Base-by-base conservation (phyloP, 2,888 invertebrate genomes). In the Exocentrus adspersus region DNA sequence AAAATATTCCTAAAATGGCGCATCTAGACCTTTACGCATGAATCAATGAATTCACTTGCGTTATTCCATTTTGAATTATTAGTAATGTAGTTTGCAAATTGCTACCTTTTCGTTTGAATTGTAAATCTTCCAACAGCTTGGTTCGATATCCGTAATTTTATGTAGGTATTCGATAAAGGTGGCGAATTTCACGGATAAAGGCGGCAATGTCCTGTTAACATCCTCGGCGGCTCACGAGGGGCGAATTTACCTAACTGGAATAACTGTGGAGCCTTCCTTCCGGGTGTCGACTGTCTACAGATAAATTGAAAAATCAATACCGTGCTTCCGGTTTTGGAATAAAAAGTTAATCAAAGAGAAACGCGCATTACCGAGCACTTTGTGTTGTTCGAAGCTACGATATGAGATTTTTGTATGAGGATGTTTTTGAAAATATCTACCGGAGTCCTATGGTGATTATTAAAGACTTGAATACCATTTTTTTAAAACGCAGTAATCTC, bases 281-380 rank as follows among this genome's bases (percentile, higher is more conserved):
- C 28, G 28, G 9, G 28, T 28, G 28, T n/a, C n/a, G n/a, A n/a
- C 28, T 48, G 28, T 48, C 48, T 10, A 24, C 9, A 48, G 48
- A 9, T 48, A 48, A 28, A 48, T 48, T 14, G 48, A 48, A 48
- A 48, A 48, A 48, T 48, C 48, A 24, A 48, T 48, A 16, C 28
- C 14, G n/a, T n/a, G 46, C 16, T 16, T 10, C 6, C 12, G 20
- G 24, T 48, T 48, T 16, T 28, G 6, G 24, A 14, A 48, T 48
- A 48, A 48, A 48, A 48, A 24, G 10, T 14, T 28, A 28, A 28
- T 48, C 28, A 28, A 48, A 17, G 14, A 16, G n/a, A 12, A 9
- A 14, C 7, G 28, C 9, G 17, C 3, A 14, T 4, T 16, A 14
- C 9, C 48, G 28, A 48, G 14, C 16, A 19, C 3, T 17, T 48